Conservation (phyloP, 1,140 invertebrate genomes). For the Drosophila arawakana region DNA sequence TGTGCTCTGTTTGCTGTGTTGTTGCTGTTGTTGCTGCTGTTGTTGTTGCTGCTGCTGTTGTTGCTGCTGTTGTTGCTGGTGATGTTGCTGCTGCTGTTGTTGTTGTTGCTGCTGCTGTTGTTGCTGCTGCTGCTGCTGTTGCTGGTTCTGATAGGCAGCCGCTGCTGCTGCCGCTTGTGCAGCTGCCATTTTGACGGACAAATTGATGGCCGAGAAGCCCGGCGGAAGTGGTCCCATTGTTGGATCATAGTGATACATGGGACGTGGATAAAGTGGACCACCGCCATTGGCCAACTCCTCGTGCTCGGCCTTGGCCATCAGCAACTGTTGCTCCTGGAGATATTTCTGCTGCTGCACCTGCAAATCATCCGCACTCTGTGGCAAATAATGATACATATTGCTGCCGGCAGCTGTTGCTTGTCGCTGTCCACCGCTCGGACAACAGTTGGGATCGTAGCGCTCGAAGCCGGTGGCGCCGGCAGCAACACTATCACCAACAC, state of each 20-base stretch:
- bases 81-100: slow-evolving; percentile 85
- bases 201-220: slow-evolving; percentile 92
- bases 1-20: slow-evolving; percentile 73
- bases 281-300: slow-evolving; percentile 85
- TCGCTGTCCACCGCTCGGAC: slow-evolving; percentile 77
- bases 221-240: slow-evolving; percentile 87
- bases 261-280: slow-evolving; percentile 90
- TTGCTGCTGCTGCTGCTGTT: slow-evolving; percentile 72
- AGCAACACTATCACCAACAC: slow-evolving; percentile 68
- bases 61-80: slow-evolving; percentile 61
- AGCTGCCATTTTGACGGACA: slow-evolving; percentile 93
- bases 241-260: slow-evolving; percentile 92
- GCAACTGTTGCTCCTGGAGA: slow-evolving; percentile 88
- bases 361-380: slow-evolving; percentile 80
- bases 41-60: slow-evolving; percentile 69
- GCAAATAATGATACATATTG: slow-evolving; percentile 86
- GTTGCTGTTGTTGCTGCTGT: slow-evolving; percentile 62
- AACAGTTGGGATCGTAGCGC: slow-evolving; percentile 88
- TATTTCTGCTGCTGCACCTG: slow-evolving; percentile 86
- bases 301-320: slow-evolving; percentile 87
- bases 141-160: slow-evolving; percentile 80
- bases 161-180: slow-evolving; percentile 88
- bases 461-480: slow-evolving; percentile 89
- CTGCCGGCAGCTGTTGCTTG: slow-evolving; percentile 65
- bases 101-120: slow-evolving; percentile 67